Evolutionary conservation across 2,113 vertebrate species (phyloP).

Genomic region (Chunga burmeisteri): DNA sequence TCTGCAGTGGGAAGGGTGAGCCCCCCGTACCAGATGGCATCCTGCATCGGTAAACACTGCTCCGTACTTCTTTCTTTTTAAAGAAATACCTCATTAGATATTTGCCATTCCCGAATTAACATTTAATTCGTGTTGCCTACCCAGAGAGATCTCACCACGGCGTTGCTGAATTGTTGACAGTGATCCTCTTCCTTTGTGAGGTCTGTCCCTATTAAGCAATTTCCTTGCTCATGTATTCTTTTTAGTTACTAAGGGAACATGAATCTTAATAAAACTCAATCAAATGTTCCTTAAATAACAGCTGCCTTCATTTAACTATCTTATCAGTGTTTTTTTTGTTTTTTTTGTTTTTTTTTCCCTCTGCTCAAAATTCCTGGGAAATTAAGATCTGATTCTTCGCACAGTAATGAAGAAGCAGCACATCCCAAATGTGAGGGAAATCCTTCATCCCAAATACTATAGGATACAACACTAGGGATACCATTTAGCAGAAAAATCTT

Average conservation of each 20-base stretch:
- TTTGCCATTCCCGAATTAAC: background rate
- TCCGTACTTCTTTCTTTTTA: background rate
- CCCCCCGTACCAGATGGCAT: background rate
- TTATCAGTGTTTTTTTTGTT: background rate
- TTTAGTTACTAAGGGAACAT: constrained; percentile 64
- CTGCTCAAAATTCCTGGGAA: background rate
- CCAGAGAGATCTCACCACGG: background rate
- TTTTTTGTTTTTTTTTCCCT: no score
- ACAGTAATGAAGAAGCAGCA: background rate
- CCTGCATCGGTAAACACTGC: background rate
- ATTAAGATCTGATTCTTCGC: background rate
- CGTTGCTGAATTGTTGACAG: background rate
- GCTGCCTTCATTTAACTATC: background rate
- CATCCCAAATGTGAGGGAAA: background rate
- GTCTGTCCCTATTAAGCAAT: background rate
- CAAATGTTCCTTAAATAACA: constrained; percentile 30
- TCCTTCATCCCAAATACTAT: background rate
- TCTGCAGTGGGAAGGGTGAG: background rate
- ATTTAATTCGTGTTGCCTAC: background rate
- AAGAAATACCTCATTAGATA: background rate
- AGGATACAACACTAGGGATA: fast-evolving
- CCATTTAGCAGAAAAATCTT: background rate
- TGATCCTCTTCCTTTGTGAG: background rate
- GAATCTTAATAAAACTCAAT: constrained; percentile 56
- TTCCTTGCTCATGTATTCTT: background rate